phyloP scores from a whole-genome alignment of 2,888 invertebrate genomes.

The Hanleya hanleyi region DNA sequence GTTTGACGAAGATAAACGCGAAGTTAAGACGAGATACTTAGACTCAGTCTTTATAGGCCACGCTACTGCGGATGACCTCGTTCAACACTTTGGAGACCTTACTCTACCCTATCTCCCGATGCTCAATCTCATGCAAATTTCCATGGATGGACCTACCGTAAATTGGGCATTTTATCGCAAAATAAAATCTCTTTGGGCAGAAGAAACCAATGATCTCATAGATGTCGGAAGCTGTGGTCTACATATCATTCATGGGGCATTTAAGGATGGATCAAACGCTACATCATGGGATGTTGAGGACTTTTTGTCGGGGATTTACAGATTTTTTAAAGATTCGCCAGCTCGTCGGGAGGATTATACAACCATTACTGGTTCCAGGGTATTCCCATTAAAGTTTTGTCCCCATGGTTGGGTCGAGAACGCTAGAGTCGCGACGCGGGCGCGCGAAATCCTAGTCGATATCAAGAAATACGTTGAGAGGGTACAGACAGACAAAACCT shows the following conservation, averaged over 20 bases:
- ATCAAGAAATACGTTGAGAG: neutral
- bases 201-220: neutral
- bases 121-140: slow-evolving; percentile 5
- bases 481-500: neutral
- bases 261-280: neutral
- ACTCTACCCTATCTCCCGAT: slow-evolving; percentile 2
- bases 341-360: neutral
- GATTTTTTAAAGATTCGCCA: neutral
- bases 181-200: neutral
- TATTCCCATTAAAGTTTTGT: neutral
- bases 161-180: neutral
- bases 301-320: neutral
- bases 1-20: neutral
- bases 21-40: neutral
- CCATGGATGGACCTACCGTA: slow-evolving; percentile 12
- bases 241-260: neutral
- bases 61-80: neutral
- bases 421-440: neutral
- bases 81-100: neutral
- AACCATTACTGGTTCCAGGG: neutral
- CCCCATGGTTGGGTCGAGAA: neutral
- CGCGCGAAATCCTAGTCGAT: neutral
- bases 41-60: slow-evolving; percentile 11
- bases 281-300: neutral
- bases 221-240: neutral